Evolutionary conservation across 2,113 vertebrate genomes (phyloP).

Genomic region (Takifugu bimaculatus): DNA sequence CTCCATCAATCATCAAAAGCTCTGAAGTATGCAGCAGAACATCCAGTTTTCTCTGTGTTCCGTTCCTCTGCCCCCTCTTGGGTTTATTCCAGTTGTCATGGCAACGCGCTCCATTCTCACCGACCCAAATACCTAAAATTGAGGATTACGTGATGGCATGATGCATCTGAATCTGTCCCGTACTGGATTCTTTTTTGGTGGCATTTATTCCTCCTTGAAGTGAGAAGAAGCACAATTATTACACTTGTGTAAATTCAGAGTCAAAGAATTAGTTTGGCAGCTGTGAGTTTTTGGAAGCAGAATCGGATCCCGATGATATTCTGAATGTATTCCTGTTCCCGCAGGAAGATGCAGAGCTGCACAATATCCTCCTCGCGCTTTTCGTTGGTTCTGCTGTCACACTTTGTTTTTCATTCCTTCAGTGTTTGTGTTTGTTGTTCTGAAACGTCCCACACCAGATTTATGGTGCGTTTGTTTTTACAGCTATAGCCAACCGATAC

Average conservation of each 20-base stretch:
- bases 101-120: constrained; percentile 39
- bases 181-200: constrained; percentile 6
- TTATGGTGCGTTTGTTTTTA: not conserved
- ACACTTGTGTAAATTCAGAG: not conserved
- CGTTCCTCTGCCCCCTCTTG: constrained; percentile 7
- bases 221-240: constrained; percentile 17
- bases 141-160: constrained; percentile 38
- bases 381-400: constrained; percentile 27
- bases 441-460: constrained; percentile 11
- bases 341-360: constrained; percentile 32
- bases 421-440: not conserved
- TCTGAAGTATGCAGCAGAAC: not conserved
- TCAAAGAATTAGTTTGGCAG: not conserved
- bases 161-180: constrained; percentile 12
- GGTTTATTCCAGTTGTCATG: constrained; percentile 48
- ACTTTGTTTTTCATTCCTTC: constrained; percentile 12
- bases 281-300: constrained; percentile 2
- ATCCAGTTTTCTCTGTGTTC: constrained; percentile 6
- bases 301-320: constrained; percentile 16
- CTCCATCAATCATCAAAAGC: not conserved
- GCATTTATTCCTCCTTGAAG: constrained; percentile 6
- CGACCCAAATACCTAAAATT: constrained; percentile 54
- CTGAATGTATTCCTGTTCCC: constrained; percentile 56
- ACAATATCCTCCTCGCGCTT: constrained; percentile 21
- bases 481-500: not conserved